These are phyloP conservation scores for Cyclura pinguis DNA, from an alignment of 2,797 vertebrate genomes.

Conservation along the genomic window DNA sequence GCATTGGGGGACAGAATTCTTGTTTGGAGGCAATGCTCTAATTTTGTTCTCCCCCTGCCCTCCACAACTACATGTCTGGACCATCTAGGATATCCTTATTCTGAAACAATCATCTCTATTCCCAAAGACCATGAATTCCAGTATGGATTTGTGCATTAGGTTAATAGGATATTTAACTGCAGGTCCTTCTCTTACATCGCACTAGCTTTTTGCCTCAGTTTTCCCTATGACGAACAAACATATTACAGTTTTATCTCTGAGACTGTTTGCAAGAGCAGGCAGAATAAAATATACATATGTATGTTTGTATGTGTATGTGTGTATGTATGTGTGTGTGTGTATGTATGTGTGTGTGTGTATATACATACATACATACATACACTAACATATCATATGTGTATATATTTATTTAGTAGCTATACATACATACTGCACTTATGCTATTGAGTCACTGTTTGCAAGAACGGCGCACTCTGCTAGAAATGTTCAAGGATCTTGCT, in stretches of 20 bases:
- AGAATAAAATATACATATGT: neutral
- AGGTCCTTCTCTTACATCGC: too few species aligned
- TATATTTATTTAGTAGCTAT: neutral
- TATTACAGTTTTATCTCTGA: neutral
- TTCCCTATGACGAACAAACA: neutral
- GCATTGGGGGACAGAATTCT: too few species aligned
- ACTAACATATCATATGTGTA: too few species aligned
- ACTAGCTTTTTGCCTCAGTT: neutral
- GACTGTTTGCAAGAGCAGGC: neutral
- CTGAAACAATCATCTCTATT: neutral
- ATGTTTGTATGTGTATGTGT: too few species aligned
- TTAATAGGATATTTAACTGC: neutral
- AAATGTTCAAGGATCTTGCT: neutral
- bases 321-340: too few species aligned
- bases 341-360: too few species aligned
- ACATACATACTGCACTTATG: too few species aligned
- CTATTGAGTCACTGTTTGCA: neutral
- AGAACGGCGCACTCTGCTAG: neutral
- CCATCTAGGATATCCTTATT: neutral
- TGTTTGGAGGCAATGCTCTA: too few species aligned
- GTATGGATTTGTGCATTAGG: neutral
- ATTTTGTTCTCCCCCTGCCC: too few species aligned
- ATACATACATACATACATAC: too few species aligned
- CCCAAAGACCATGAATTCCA: neutral
- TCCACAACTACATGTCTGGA: too few species aligned